Evolutionary conservation across 2,113 vertebrate species (phyloP).

Genomic region (Catharus minimus): DNA sequence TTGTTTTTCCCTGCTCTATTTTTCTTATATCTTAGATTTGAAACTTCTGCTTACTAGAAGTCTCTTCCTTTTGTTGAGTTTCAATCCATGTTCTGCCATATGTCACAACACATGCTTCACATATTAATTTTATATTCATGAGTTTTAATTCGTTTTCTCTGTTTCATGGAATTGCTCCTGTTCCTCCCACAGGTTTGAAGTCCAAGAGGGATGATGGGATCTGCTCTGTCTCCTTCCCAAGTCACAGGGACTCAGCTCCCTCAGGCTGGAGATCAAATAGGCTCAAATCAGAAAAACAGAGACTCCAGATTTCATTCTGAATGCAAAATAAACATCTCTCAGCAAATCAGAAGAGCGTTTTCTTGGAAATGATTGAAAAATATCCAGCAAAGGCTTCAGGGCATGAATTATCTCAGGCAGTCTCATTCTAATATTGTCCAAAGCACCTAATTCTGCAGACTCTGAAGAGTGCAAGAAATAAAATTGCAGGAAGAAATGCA

Average conservation of each 20-base stretch:
- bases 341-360: neutral
- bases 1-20: neutral
- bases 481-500: neutral
- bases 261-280: neutral
- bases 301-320: neutral
- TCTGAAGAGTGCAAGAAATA: neutral
- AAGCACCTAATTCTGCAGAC: neutral
- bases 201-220: neutral
- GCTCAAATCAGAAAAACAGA: neutral
- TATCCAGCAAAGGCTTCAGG: neutral
- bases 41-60: neutral
- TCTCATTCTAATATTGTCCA: neutral
- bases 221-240: neutral
- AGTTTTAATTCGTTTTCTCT: neutral
- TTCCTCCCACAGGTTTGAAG: neutral
- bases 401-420: neutral
- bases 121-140: neutral
- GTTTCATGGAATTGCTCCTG: neutral
- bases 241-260: neutral
- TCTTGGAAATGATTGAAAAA: neutral
- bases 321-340: neutral
- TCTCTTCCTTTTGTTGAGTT: neutral
- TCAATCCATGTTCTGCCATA: neutral
- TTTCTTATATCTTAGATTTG: neutral
- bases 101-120: neutral